These are phyloP conservation scores for Coleophora flavipennella DNA, from an alignment of 2,888 invertebrate genomes.

Conservation along the genomic window DNA sequence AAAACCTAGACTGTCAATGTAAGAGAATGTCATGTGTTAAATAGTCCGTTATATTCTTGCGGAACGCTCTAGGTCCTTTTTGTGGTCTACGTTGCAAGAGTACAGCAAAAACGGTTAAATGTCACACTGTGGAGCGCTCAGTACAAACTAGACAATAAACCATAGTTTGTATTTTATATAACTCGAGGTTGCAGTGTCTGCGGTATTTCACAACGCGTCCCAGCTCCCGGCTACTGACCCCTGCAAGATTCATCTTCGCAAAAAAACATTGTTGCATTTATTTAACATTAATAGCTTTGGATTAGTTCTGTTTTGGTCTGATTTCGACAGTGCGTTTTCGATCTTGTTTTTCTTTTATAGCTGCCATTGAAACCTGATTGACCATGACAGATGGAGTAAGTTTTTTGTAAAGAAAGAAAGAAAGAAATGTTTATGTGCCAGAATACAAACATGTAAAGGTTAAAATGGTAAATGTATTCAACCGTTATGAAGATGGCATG, in stretches of 20 bases:
- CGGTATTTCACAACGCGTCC: slow-evolving; percentile 44
- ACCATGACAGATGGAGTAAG: not conserved
- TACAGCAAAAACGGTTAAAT: too few species aligned
- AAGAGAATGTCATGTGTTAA: too few species aligned
- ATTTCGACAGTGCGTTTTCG: slow-evolving; percentile 7
- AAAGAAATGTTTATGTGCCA: too few species aligned
- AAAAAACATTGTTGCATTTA: slow-evolving; percentile 9
- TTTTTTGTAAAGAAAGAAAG: too few species aligned
- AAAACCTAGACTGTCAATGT: not conserved
- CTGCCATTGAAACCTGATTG: not conserved
- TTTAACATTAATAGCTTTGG: not conserved
- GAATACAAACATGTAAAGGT: too few species aligned
- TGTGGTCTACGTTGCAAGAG: too few species aligned
- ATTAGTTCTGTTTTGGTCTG: slow-evolving; percentile 1
- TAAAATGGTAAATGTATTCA: too few species aligned
- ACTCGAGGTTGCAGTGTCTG: slow-evolving; percentile 41
- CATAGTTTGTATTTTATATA: slow-evolving; percentile 59
- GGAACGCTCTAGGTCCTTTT: too few species aligned
- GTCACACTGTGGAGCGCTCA: slow-evolving; percentile 25
- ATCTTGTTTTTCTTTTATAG: slow-evolving; percentile 4
- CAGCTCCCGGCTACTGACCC: slow-evolving; percentile 18
- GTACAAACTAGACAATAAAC: slow-evolving; percentile 36
- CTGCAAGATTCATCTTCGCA: slow-evolving; percentile 15
- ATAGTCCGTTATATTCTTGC: too few species aligned
- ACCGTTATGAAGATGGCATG: too few species aligned